Conservation (phyloP, 2,113 vertebrate species). For the Oostethus manadensis region DNA sequence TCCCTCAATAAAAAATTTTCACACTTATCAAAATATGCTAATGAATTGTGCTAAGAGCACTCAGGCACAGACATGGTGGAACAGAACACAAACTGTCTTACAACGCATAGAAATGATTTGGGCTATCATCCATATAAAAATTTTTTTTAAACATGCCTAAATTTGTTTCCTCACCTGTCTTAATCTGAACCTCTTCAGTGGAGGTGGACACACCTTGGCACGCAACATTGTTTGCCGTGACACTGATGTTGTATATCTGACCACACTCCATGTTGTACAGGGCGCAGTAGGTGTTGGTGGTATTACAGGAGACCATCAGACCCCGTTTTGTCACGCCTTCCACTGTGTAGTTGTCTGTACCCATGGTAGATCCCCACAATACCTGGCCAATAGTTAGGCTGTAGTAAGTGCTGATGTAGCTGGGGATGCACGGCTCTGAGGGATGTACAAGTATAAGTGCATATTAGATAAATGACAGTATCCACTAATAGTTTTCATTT, state of each 20-base stretch:
- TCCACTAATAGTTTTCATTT: no score
- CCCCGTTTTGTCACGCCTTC: conserved; percentile 57
- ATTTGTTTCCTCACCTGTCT: conserved; percentile 62
- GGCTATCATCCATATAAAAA: neutral
- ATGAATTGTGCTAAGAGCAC: no score
- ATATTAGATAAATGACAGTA: neutral
- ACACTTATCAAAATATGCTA: no score
- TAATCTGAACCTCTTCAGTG: conserved; percentile 10
- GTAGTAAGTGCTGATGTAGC: conserved; percentile 49
- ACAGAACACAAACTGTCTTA: no score
- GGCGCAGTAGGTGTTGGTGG: conserved; percentile 57
- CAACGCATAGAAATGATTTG: no score
- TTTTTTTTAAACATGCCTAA: neutral
- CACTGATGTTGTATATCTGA: conserved; percentile 59
- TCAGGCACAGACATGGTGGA: no score
- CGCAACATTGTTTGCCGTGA: conserved; percentile 56
- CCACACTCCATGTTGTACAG: conserved; percentile 61
- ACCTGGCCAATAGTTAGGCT: conserved; percentile 49
- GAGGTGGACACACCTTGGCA: conserved; percentile 52
- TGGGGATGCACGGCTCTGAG: conserved; percentile 65
- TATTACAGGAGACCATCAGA: conserved; percentile 45
- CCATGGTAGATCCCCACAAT: conserved; percentile 57
- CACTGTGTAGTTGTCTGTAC: conserved; percentile 54
- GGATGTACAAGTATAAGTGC: neutral
- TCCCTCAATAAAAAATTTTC: no score